Evolutionary conservation across 2,888 invertebrate species (phyloP).

Genomic region (Scrobipalpa costella): DNA sequence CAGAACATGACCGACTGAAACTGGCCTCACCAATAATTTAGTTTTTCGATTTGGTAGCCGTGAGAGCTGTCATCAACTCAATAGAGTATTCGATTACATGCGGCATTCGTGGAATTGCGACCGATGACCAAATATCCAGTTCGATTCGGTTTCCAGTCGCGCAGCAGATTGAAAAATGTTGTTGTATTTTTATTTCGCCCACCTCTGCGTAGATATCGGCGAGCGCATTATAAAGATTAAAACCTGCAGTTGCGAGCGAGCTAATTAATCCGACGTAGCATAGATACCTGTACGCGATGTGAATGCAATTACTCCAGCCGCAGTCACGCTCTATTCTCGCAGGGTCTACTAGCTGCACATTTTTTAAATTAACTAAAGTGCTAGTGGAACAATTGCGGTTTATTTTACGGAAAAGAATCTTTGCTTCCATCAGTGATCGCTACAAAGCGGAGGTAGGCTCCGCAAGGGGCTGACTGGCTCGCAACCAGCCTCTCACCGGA

Average conservation of each 20-base stretch:
- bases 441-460: too few species aligned
- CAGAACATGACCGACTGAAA: constrained; percentile 21
- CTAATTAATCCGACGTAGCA: constrained; percentile 65
- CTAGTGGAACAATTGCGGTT: constrained; percentile 27
- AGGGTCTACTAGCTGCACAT: constrained; percentile 42
- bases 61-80: constrained; percentile 49
- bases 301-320: constrained; percentile 61
- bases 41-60: constrained; percentile 47
- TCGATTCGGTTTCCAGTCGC: constrained; percentile 39
- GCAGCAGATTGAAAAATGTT: constrained; percentile 56
- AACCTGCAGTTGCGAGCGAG: constrained; percentile 54
- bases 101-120: constrained; percentile 54
- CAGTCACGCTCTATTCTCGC: constrained; percentile 56
- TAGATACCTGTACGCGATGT: constrained; percentile 49
- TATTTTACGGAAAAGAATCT: constrained; percentile 35
- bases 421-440: constrained; percentile 21
- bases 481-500: too few species aligned
- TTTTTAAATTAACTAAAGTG: constrained; percentile 43
- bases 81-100: constrained; percentile 65
- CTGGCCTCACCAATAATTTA: constrained; percentile 49
- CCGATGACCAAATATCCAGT: constrained; percentile 60
- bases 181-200: constrained; percentile 34
- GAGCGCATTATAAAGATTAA: constrained; percentile 61
- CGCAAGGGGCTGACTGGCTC: too few species aligned
- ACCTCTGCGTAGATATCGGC: constrained; percentile 27